Evolutionary conservation across 1,140 invertebrate species (phyloP), one percentile per base, ranked within the genome.

Genomic region (Eupristina koningsbergeri): DNA sequence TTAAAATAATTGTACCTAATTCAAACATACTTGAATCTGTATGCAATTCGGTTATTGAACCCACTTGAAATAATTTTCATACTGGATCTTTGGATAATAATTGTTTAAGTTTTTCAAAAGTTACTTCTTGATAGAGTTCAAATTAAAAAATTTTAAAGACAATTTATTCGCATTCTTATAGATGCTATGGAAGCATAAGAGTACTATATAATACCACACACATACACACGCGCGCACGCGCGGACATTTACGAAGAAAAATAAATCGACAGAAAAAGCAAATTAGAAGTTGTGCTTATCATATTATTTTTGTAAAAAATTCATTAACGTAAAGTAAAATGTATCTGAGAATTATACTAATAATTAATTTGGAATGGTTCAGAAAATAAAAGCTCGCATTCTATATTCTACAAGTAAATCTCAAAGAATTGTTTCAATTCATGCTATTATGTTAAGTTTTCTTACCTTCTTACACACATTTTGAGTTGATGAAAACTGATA

Each of bases 21-120:
- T 19, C 53, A 5, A 11, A 19, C 3, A 64, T n/a, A 11, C 26
- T 31, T 2, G 29, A 19, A 31, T 64, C 29, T n/a, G 29, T 29
- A 39, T 88, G 86, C 17, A 92, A 36, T 41, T 88, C 83, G 1
- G 81, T 87, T n/a, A 67, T 69, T 36, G 71, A 45, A 1, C 63
- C 31, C 7, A 73, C 53, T 26, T 67, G 34, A 36, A 73, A 85
- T n/a, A 86, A 53, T 36, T 67, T 71, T 8, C 84, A 31, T 0
- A 84, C 84, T 7, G 26, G 39, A 3, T 17, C 75, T 22, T 41
- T 31, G 50, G 29, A 29, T 2, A 81, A 50, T 17, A 19, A 3
- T 17, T 17, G 5, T n/a, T 61, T 61, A 19, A 61, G 53, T 3
- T 5, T 5, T 6, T 5, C 15, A 19, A 61, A 61, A 5, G 15